Percentiles rank a stretch among this genome's conserved stretches.
Conservation (phyloP, 53 echinoderm and acorn worm genomes). For the Mesocentrotus franciscanus region DNA sequence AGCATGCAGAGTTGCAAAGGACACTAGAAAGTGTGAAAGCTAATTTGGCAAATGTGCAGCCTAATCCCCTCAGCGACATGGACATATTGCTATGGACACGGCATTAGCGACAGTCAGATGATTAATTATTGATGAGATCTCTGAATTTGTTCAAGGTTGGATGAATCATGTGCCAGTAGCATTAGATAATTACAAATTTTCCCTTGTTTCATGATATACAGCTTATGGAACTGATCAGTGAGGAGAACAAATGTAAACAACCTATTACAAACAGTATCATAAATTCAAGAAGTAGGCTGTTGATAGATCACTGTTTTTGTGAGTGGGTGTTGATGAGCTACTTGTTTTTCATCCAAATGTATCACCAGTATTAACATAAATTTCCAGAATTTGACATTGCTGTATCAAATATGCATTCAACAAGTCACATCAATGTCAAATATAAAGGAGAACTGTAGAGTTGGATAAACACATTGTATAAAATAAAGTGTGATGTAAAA, state of each 20-base stretch:
- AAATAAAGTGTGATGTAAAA: no score
- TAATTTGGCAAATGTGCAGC: constrained; percentile 49
- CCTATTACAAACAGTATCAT: background rate
- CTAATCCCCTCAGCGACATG: constrained; percentile 28
- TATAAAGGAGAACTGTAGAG: no score
- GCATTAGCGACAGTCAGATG: constrained; percentile 2
- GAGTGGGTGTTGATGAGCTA: background rate
- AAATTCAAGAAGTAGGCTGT: background rate
- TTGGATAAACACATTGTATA: no score
- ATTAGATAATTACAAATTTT: constrained; percentile 33
- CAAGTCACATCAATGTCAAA: no score
- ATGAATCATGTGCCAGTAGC: constrained; percentile 54
- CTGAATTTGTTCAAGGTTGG: constrained; percentile 41
- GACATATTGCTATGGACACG: constrained; percentile 54
- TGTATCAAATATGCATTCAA: no score
- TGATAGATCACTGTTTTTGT: background rate
- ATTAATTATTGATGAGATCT: constrained; percentile 65
- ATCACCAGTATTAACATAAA: background rate
- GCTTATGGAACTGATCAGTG: constrained; percentile 24
- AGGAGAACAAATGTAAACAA: background rate
- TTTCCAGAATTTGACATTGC: background rate
- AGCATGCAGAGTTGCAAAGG: background rate
- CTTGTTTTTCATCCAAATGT: constrained; percentile 17
- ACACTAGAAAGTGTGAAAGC: constrained; percentile 40
- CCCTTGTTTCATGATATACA: background rate